Evolutionary conservation across 2,113 vertebrate species (phyloP).

Genomic region (Leuciscus idus): DNA sequence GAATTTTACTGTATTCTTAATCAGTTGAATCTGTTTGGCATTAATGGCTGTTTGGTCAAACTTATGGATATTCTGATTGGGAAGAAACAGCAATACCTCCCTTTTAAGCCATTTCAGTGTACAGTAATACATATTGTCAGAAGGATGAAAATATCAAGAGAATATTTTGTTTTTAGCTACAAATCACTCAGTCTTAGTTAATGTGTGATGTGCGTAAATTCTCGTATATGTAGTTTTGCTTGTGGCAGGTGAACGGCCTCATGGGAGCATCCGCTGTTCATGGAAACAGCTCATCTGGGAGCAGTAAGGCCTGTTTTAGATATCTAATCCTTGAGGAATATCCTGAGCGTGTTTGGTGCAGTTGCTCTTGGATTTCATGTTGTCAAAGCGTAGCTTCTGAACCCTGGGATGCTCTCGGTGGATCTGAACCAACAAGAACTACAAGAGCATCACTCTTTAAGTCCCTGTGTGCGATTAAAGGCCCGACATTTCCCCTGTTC

Average conservation of each 20-base stretch:
- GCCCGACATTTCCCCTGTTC: not conserved
- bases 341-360: not conserved
- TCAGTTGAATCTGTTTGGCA: not conserved
- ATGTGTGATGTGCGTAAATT: not conserved
- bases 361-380: constrained; percentile 12
- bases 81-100: not conserved
- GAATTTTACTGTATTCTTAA: not conserved
- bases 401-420: not conserved
- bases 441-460: constrained; percentile 24
- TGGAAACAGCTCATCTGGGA: not conserved
- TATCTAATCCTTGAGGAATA: constrained; percentile 6
- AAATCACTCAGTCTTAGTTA: not conserved
- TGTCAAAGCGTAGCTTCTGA: not conserved
- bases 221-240: constrained; percentile 21
- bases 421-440: constrained; percentile 8
- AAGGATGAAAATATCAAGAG: not conserved
- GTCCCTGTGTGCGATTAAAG: not conserved
- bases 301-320: constrained; percentile 3
- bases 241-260: constrained; percentile 11
- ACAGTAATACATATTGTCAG: not conserved
- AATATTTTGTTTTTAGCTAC: not conserved
- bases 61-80: not conserved
- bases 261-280: not conserved
- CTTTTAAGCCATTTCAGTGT: not conserved
- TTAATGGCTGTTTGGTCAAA: not conserved